These are phyloP conservation scores for Limnephilus rhombicus DNA, from an alignment of 2,888 invertebrate genomes.

Conservation along the genomic window DNA sequence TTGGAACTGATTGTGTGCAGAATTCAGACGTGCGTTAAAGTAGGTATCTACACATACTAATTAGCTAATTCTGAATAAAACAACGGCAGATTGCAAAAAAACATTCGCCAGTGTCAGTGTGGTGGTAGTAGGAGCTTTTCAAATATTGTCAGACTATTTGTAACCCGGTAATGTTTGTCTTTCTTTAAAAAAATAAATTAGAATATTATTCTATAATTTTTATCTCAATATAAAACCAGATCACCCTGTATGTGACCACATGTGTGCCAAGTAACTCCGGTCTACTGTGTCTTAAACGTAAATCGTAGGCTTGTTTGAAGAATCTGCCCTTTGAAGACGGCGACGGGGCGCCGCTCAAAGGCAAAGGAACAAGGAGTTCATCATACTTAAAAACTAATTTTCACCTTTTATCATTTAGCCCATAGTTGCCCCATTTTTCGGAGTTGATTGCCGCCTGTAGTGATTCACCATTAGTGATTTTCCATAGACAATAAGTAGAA, in stretches of 20 bases:
- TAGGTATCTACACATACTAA: too few relatives aligned
- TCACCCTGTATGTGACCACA: background rate
- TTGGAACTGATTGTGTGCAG: too few relatives aligned
- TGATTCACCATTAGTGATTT: background rate
- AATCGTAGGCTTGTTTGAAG: constrained; percentile 8
- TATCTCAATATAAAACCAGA: background rate
- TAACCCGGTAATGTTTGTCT: too few relatives aligned
- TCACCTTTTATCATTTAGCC: constrained; percentile 8
- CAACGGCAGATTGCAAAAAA: too few relatives aligned
- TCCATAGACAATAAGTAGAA: too few relatives aligned
- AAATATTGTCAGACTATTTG: too few relatives aligned
- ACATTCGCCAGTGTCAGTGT: too few relatives aligned
- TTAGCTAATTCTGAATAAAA: too few relatives aligned
- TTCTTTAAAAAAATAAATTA: too few relatives aligned
- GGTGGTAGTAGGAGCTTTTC: too few relatives aligned
- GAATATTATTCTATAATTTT: too few relatives aligned
- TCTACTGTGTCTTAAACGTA: background rate
- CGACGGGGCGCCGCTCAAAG: constrained; percentile 18
- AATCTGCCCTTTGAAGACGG: constrained; percentile 15
- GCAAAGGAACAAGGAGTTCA: background rate
- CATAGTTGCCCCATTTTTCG: background rate
- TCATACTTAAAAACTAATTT: constrained; percentile 36
- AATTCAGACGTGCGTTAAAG: too few relatives aligned
- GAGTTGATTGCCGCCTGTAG: background rate
- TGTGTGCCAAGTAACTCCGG: background rate